A percentile compares a stretch with the other conserved stretches of the same genome.
Evolutionary conservation across 2,113 vertebrate genomes (phyloP).

Genomic region (Excalfactoria chinensis): DNA sequence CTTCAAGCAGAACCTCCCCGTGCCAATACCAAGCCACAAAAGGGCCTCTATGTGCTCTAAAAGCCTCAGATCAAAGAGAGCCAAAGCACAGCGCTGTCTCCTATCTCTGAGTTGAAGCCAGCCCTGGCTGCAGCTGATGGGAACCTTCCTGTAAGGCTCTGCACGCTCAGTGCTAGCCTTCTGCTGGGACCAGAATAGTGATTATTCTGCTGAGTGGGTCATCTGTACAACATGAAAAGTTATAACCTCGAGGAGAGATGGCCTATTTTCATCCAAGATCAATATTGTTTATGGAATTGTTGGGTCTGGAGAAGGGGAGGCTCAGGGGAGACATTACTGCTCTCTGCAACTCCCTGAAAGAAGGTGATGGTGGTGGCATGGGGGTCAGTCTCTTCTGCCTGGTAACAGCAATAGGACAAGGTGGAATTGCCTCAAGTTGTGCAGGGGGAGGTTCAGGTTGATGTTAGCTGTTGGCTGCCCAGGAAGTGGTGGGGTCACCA

Average conservation of each 20-base stretch:
- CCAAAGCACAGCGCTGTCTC: background rate
- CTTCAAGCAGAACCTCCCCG: background rate
- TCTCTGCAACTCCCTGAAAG: too few relatives aligned
- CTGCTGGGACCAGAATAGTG: background rate
- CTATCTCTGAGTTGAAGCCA: background rate
- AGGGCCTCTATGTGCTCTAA: background rate
- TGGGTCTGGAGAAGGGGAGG: too few relatives aligned
- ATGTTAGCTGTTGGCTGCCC: background rate
- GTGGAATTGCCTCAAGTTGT: too few relatives aligned
- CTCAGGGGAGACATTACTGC: too few relatives aligned
- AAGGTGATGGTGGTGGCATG: too few relatives aligned
- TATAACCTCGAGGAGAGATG: background rate
- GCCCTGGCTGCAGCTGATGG: background rate
- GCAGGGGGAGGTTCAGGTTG: background rate
- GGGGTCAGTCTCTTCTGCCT: too few relatives aligned
- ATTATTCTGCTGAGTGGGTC: conserved; percentile 6
- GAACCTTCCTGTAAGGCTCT: background rate
- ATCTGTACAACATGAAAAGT: background rate
- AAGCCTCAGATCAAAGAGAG: background rate
- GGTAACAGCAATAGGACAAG: too few relatives aligned
- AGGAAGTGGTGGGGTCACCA: background rate
- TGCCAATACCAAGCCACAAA: background rate
- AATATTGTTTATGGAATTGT: background rate
- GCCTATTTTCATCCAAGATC: background rate
- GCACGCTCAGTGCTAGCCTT: background rate